Base-by-base conservation (phyloP, 2,888 invertebrate species). In the Rosalia funebris region DNA sequence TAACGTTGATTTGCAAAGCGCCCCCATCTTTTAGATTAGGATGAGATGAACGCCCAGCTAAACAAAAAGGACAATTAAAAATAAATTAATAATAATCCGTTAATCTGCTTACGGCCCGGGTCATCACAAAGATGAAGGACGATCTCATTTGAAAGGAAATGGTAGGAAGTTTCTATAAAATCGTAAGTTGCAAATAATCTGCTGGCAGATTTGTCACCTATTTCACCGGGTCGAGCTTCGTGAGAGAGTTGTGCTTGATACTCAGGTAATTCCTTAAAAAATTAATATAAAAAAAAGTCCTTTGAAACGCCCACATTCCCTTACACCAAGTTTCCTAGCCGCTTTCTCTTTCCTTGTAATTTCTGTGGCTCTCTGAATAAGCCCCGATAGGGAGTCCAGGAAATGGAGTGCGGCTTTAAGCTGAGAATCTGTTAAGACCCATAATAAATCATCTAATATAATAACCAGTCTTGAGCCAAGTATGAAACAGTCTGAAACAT, bases 101-200 rank as follows among this genome's bases (percentile, higher is more conserved):
- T 37, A 39, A 10, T 50, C n/a, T 34, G 65, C 86, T 86, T 81
- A 93, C 93, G 85, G 70, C 93, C 95, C 62, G 92, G 91, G 81
- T 99, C 99, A 79, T 99, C 98, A 78, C 96, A 97, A 31, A 99
- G 86, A 82, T 98, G 98, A 61, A 99, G 84, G 83, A 98, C 97
- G 74, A 99, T 93, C 75, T 95, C 88, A 65, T 95, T 94, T 57
- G 93, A 93, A 48, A 93, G 87, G 78, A 99, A 89, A 81, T 99
- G 99, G 84, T 98, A 97, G 0, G 98, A 98, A 0, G 99, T 98
- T 83, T 98, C 98, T 0, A 92, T 85, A n/a, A 98, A 95, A 84
- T 98, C 97, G 79, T 93, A 95, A 45, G 88, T 87, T 20, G 89
- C 87, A 82, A 96, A 97, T 81, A 92, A 86, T 48, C 65, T 66